Percentiles rank a stretch among this genome's conserved stretches.
These are phyloP conservation scores for Tauraco hartlaubi DNA, from an alignment of 2,797 vertebrate species.

Conservation along the genomic window DNA sequence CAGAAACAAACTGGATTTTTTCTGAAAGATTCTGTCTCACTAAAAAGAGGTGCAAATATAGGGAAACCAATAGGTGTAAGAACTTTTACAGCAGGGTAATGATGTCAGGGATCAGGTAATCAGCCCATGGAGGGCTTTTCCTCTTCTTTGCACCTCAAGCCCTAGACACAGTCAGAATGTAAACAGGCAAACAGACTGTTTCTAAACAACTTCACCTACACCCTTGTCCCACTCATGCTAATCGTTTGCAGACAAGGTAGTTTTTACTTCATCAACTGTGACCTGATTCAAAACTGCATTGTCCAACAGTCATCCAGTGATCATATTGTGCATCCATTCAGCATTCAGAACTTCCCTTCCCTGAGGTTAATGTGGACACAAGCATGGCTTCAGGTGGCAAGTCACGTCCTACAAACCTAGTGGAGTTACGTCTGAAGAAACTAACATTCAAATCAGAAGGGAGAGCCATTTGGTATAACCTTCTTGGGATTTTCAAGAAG, in stretches of 20 bases:
- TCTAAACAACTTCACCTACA: background rate
- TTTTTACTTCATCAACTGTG: background rate
- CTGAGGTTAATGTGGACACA: background rate
- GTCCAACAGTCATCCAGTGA: background rate
- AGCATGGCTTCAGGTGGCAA: background rate
- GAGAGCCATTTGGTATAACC: background rate
- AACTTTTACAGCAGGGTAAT: background rate
- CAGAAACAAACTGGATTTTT: background rate
- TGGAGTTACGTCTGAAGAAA: background rate
- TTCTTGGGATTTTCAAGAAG: background rate
- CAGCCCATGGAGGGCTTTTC: background rate
- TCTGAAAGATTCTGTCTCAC: background rate
- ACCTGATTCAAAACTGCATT: background rate
- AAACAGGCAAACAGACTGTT: background rate
- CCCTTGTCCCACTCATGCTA: too few relatives aligned
- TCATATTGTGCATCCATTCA: rapidly evolving
- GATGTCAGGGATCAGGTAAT: background rate
- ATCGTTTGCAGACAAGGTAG: background rate
- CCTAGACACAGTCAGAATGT: background rate
- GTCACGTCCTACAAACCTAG: background rate
- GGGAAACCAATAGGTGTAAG: background rate
- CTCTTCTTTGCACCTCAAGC: background rate
- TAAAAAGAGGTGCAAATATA: background rate
- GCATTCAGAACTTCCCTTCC: background rate
- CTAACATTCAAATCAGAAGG: background rate